Conservation (phyloP, 2,797 vertebrate species). For the Dromococcyx pavoninus region DNA sequence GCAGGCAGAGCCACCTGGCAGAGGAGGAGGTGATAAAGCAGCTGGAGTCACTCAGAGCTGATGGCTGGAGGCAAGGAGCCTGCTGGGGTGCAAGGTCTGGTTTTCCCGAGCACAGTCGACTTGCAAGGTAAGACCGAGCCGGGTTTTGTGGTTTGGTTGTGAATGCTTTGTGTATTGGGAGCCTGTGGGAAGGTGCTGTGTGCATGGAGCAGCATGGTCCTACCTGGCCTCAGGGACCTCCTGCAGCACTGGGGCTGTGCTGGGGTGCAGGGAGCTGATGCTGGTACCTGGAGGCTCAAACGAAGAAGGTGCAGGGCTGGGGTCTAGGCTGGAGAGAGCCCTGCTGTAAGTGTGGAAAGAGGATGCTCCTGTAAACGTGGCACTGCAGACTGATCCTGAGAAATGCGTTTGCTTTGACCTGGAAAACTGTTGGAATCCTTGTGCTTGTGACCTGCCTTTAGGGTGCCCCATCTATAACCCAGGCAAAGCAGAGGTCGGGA, state of each 20-base stretch:
- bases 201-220: fast-evolving
- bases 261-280: neutral
- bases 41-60: neutral
- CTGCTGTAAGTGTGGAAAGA: fast-evolving
- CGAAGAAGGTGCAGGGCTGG: neutral
- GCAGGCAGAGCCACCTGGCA: slow-evolving; percentile 3
- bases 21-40: slow-evolving; percentile 42
- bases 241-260: neutral
- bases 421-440: neutral
- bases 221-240: neutral
- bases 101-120: neutral
- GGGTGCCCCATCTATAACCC: fast-evolving
- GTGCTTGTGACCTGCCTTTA: neutral
- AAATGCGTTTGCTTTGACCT: neutral
- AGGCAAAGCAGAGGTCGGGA: neutral
- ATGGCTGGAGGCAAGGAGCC: neutral
- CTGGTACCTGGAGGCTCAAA: neutral
- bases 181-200: fast-evolving
- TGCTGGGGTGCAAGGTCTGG: neutral
- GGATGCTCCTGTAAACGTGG: neutral
- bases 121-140: neutral
- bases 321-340: neutral
- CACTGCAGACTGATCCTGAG: neutral
- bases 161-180: fast-evolving
- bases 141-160: neutral